Evolutionary conservation across 2,113 vertebrate species (phyloP), one percentile per base, ranked within the genome.

Genomic region (Ploceus nigricollis): DNA sequence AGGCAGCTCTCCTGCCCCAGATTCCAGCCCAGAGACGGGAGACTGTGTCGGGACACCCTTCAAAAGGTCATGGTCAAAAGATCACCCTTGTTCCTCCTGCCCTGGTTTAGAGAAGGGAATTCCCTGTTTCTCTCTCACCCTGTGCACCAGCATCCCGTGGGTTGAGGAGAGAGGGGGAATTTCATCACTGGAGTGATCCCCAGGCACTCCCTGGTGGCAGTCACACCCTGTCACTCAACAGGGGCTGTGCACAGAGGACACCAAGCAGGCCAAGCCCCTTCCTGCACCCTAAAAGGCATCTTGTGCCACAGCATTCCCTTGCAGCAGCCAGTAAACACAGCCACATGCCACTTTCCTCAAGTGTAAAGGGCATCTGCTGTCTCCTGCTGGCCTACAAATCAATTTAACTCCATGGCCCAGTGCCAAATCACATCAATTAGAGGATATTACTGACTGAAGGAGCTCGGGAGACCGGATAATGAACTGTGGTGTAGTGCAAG

Each of bases 361-460:
- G 93, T 75, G 95, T 81, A 94, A 96, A 91, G 93, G 96, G 90
- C 90, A 94, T 72, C 82, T 93, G 94, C 94, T 2, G 15, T 39
- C 71, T 95, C 92, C 94, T 6, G 50, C 82, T 93, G 96, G 87
- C 35, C 96, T 87, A 84, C 93, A 93, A 92, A 95, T 94, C 96
- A 95, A 90, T 95, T 93, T 94, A 73, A 64, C 87, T 81, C 84
- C 37, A 30, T 92, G 96, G 95, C 93, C 89, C 35, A 58, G 83
- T 64, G 94, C 95, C 96, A 96, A 84, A 92, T 82, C 89, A 86
- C 91, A 81, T 94, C 93, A 95, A 91, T 95, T 96, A 95, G 91
- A 79, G 77, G 86, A 82, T 82, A 87, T 92, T 94, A 94, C 93
- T 78, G 86, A 89, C 89, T 92, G 91, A 35, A 91, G 94, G 65